Evolutionary conservation across 2,113 vertebrate genomes (phyloP), one percentile per base, ranked within the genome.

Genomic region (Cyphomyrus discorhynchus): DNA sequence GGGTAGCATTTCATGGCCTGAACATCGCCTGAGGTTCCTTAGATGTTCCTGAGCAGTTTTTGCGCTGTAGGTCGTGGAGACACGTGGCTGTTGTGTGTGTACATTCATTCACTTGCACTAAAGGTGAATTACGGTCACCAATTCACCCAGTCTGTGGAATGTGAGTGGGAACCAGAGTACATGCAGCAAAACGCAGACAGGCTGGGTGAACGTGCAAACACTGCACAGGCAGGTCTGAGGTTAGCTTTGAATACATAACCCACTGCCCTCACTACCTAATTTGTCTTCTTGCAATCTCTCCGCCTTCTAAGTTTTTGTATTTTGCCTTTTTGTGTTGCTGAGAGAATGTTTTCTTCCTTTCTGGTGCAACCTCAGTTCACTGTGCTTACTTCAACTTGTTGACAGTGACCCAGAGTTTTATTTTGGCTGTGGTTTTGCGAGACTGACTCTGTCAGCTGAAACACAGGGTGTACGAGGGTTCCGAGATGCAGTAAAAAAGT

Each of bases 391-490:
- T 77, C 49, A 19, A 89, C 42, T 58, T 4, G 47, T 83, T 62
- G 77, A 84, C 88, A 35, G 11, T 89, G 39, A 27, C 80, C 89
- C 49, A 83, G 49, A 62, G 39, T 89, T 62, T 62, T 84, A 53
- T 89, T 58, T 46, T 11, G 58, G 77, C 89, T 82, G 77, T 52
- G 66, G 66, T 42, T 85, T 77, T 85, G 89, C 2, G 10, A 89
- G 50, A 56, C 21, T 39, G 2, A 27, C 50, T 87, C 53, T 0
- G 74, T 83, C 31, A 39, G 35, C 88, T 89, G 13, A 46, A 83
- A 47, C 56, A 8, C 70, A 21, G 70, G 88, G 46, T 53, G 27
- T 35, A 53, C 17, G 5, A 39, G 11, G 3, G 17, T 86, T 52
- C 13, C 2, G 39, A 62, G 35, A 46, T 58, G 24, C 84, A 83